Percentiles rank a stretch among this genome's conserved stretches.
Conservation (phyloP, 2,888 invertebrate genomes). For the Carcina quercana region DNA sequence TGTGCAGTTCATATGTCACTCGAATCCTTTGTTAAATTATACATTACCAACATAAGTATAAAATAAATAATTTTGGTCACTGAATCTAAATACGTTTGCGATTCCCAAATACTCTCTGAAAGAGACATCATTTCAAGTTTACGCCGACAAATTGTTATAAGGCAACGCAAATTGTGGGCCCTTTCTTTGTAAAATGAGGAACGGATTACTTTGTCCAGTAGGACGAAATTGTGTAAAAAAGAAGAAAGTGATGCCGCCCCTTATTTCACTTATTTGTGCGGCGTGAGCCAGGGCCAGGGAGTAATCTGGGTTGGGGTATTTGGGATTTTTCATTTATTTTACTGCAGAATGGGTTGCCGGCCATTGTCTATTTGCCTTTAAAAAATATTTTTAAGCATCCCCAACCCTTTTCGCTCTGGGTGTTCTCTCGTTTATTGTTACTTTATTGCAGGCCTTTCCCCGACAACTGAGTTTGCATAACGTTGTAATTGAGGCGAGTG, state of each 20-base stretch:
- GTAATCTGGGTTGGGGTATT: conserved; percentile 36
- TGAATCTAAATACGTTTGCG: no score
- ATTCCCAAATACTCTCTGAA: no score
- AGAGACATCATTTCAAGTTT: neutral
- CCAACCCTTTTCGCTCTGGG: conserved; percentile 51
- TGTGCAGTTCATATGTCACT: conserved; percentile 14
- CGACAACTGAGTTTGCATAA: conserved; percentile 52
- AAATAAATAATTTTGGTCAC: no score
- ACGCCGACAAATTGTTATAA: neutral
- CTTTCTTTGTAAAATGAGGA: conserved; percentile 14
- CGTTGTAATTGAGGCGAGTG: conserved; percentile 24
- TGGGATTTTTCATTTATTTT: conserved; percentile 45
- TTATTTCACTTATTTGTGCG: conserved; percentile 36
- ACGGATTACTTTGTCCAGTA: conserved; percentile 24
- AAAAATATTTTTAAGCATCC: conserved; percentile 37
- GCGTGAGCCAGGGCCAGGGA: conserved; percentile 31
- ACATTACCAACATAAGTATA: no score
- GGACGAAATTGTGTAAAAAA: conserved; percentile 31
- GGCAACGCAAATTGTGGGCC: conserved; percentile 10
- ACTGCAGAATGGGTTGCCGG: conserved; percentile 35
- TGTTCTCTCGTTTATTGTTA: conserved; percentile 51
- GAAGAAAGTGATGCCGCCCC: conserved; percentile 39
- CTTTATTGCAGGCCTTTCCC: conserved; percentile 47
- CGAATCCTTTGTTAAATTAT: no score
- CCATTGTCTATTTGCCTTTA: conserved; percentile 49